phyloP scores from a whole-genome alignment of 2,113 vertebrate species.

The Solea senegalensis region DNA sequence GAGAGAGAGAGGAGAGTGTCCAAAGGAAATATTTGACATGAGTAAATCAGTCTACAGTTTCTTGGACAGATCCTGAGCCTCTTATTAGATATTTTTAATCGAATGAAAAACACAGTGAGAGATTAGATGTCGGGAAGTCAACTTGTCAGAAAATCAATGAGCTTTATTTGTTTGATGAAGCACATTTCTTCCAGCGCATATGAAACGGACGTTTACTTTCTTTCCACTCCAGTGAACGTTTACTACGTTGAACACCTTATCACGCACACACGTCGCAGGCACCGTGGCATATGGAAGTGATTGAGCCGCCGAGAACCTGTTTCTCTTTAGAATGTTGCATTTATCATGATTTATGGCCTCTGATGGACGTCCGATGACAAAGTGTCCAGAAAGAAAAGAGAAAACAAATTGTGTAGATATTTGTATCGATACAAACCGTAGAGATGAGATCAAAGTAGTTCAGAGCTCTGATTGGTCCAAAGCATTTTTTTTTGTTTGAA shows the following conservation, averaged over 20 bases:
- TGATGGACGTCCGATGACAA: constrained; percentile 57
- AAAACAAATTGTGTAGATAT: neutral
- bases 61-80: neutral
- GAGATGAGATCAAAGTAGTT: constrained; percentile 29
- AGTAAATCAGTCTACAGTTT: constrained; percentile 15
- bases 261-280: neutral
- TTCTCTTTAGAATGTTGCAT: constrained; percentile 51
- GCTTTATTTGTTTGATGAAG: constrained; percentile 22
- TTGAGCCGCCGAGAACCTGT: constrained; percentile 43
- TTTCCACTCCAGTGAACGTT: neutral
- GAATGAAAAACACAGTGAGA: neutral
- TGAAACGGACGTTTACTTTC: constrained; percentile 1
- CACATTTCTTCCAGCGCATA: constrained; percentile 10
- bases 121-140: neutral
- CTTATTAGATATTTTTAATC: constrained; percentile 10
- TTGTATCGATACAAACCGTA: constrained; percentile 4
- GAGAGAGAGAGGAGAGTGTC: too few species aligned
- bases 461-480: neutral
- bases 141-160: neutral
- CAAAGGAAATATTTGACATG: constrained; percentile 20
- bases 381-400: neutral
- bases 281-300: constrained; percentile 68
- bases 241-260: constrained; percentile 2
- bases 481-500: neutral
- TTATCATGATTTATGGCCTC: constrained; percentile 57